Base-by-base conservation (phyloP, 2,888 invertebrate genomes). In the Cantharis lateralis region DNA sequence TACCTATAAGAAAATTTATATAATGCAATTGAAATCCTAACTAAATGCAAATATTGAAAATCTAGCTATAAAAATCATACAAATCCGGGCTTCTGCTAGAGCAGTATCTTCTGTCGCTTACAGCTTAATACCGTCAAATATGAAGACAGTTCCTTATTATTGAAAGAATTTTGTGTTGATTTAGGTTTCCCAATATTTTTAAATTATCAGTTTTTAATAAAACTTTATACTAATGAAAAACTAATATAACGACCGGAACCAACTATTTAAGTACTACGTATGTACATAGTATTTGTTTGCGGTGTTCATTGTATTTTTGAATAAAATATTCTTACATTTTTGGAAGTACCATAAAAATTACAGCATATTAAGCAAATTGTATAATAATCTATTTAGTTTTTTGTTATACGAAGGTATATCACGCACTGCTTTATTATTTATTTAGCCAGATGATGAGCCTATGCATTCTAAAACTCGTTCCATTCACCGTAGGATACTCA, bases 361-460 rank as follows among this genome's bases (percentile, higher is more conserved):
- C n/a, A 48, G 48, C n/a, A 48, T 13, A 48, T 48, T 48, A 48
- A 48, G 48, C 48, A 48, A 48, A 48, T 48, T 48, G n/a, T 48
- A n/a, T 48, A 48, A 48, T 48, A 48, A 48, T 48, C 48, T 48
- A 48, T 48, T 48, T 48, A 48, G 48, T 48, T 48, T 48, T 48
- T 48, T 48, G 48, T 48, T n/a, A 48, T 48, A 48, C n/a, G 48
- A n/a, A 48, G 48, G n/a, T 66, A 74, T 70, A 78, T 76, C 78
- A 78, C 78, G 78, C 78, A 78, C 71, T 48, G 62, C 63, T 74
- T 74, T 64, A 75, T 78, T 78, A 76, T 78, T 78, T 78, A 78
- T 71, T 18, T 48, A 48, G 48, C 72, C 63, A 66, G 48, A 24
- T 66, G 62, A 68, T 72, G 78, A 62, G 75, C 70, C 72, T 68